These are phyloP conservation scores for Clamator glandarius DNA, from an alignment of 2,797 vertebrate genomes.

Conservation along the genomic window DNA sequence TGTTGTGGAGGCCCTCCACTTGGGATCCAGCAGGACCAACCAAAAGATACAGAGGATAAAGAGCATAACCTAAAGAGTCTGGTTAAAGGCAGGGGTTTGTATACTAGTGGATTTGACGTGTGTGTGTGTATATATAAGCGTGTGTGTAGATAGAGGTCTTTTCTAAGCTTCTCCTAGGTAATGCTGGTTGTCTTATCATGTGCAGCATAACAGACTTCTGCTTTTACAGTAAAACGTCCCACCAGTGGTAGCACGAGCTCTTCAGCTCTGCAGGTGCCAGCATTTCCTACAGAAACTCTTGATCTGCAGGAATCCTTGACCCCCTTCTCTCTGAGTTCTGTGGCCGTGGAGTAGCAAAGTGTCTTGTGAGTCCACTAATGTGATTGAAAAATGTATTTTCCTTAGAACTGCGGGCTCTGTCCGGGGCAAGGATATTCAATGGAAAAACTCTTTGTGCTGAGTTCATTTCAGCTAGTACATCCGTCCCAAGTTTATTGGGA, in stretches of 20 bases:
- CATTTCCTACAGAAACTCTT: background rate
- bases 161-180: background rate
- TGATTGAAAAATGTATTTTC: background rate
- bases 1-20: background rate
- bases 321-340: accelerated
- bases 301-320: background rate
- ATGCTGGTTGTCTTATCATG: background rate
- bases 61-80: background rate
- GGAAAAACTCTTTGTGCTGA: slow-evolving; percentile 35
- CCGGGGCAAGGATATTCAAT: background rate
- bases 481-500: slow-evolving; percentile 14
- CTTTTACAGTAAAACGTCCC: background rate
- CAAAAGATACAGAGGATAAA: background rate
- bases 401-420: background rate
- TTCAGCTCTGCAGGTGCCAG: background rate
- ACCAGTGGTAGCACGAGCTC: background rate
- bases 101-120: background rate
- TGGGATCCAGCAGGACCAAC: background rate
- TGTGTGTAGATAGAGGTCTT: background rate
- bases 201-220: background rate
- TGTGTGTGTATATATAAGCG: accelerated
- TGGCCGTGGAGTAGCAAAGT: background rate
- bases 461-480: background rate
- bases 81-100: background rate
- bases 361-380: background rate